phyloP scores from a whole-genome alignment of 1,140 invertebrate species.

The Diabrotica virgifera region DNA sequence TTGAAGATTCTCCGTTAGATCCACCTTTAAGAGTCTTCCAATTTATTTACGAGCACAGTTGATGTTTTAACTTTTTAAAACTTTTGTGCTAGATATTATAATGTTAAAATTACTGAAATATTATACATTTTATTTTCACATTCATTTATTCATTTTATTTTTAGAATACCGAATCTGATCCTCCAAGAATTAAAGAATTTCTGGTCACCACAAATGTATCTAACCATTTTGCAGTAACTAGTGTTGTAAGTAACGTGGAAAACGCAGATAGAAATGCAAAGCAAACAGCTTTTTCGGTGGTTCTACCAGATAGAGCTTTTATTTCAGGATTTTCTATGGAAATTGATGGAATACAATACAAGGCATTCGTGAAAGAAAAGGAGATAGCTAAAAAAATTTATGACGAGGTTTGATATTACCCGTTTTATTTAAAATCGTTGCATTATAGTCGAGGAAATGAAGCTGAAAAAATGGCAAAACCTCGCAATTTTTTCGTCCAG shows the following conservation, averaged over 20 bases:
- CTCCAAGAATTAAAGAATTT: constrained; percentile 50
- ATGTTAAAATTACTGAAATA: no score
- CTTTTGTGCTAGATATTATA: no score
- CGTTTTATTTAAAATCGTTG: no score
- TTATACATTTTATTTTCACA: no score
- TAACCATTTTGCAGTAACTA: constrained; percentile 57
- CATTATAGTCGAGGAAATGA: no score
- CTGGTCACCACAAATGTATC: constrained; percentile 50
- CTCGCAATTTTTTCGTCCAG: no score
- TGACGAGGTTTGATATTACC: no score
- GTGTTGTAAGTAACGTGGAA: constrained; percentile 54
- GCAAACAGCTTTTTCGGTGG: constrained; percentile 58
- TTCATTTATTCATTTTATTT: neutral
- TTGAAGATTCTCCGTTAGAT: no score
- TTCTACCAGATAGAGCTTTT: constrained; percentile 62
- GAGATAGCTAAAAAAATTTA: constrained; percentile 59
- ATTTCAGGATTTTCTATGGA: constrained; percentile 63
- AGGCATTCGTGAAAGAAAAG: constrained; percentile 57
- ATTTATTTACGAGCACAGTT: no score
- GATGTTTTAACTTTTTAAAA: no score
- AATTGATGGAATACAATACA: constrained; percentile 54
- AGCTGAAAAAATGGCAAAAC: no score
- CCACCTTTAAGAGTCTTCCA: no score
- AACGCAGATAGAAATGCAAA: constrained; percentile 55
- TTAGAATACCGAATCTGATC: neutral